Evolutionary conservation across 2,888 invertebrate species (phyloP).

Genomic region (Chrysolina oricalcia): DNA sequence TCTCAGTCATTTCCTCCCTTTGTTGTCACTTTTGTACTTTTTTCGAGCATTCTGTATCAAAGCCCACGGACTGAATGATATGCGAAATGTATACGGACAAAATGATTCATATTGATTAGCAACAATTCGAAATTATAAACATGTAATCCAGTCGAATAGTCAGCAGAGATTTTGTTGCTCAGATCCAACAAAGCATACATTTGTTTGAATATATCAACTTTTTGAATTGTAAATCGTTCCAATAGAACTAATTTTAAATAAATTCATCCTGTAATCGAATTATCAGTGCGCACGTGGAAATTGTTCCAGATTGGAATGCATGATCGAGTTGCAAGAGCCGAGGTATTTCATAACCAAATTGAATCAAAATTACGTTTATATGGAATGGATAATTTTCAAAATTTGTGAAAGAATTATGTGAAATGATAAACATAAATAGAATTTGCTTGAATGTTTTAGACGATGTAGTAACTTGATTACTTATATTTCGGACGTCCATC

Average conservation of each 20-base stretch:
- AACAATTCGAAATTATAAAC: slow-evolving; percentile 35
- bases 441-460: no score
- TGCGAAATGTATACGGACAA: slow-evolving; percentile 2
- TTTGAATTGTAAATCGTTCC: slow-evolving; percentile 41
- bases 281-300: slow-evolving; percentile 35
- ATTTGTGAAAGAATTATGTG: no score
- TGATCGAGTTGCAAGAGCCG: background rate
- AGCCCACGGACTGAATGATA: slow-evolving; percentile 22
- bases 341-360: background rate
- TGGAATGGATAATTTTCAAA: no score
- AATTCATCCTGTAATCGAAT: slow-evolving; percentile 46
- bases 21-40: no score
- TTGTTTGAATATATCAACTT: slow-evolving; percentile 46
- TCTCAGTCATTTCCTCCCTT: no score
- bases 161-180: slow-evolving; percentile 40
- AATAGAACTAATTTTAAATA: slow-evolving; percentile 50
- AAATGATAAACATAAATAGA: no score
- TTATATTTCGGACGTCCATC: no score
- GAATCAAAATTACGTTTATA: background rate
- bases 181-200: slow-evolving; percentile 44
- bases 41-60: background rate
- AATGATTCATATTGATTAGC: slow-evolving; percentile 28
- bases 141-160: slow-evolving; percentile 50
- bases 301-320: slow-evolving; percentile 22
- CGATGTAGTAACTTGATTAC: no score